A percentile compares a stretch with the other conserved stretches of the same genome.
phyloP scores from a whole-genome alignment of 2,888 invertebrate species.

The Sinohyriopsis cumingii region DNA sequence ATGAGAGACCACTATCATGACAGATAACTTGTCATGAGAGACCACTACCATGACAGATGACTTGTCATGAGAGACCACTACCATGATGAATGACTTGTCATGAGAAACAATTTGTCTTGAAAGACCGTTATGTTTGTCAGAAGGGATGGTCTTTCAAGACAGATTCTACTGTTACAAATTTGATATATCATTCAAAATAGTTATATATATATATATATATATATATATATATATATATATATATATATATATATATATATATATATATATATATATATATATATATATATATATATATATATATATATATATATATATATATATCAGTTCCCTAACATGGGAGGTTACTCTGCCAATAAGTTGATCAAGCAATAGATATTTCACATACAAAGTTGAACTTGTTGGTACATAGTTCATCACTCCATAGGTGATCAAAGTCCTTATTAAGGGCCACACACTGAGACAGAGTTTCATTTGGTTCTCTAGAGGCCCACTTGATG shows the following conservation, averaged over 20 bases:
- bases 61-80: too few relatives aligned
- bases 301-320: not conserved
- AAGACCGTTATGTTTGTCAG: too few relatives aligned
- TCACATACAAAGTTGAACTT: slow-evolving; percentile 62
- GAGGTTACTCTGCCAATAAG: not conserved
- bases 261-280: not conserved
- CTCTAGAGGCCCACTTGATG: slow-evolving; percentile 59
- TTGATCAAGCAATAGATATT: slow-evolving; percentile 5
- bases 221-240: not conserved
- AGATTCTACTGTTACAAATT: too few relatives aligned
- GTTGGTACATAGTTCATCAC: slow-evolving; percentile 55
- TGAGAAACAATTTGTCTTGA: too few relatives aligned
- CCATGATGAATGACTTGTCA: too few relatives aligned
- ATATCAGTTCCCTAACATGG: not conserved
- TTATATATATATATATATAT: not conserved
- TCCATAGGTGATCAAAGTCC: slow-evolving; percentile 52
- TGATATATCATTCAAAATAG: too few relatives aligned
- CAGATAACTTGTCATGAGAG: too few relatives aligned
- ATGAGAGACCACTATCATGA: too few relatives aligned
- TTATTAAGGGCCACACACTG: slow-evolving; percentile 58
- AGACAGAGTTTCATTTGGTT: slow-evolving; percentile 52
- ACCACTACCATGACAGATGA: too few relatives aligned
- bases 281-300: not conserved
- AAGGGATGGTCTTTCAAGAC: too few relatives aligned
- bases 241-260: not conserved